A percentile compares a stretch with the other conserved stretches of the same genome.
phyloP scores from a whole-genome alignment of 2,888 invertebrate species.

The Alcis repandata region DNA sequence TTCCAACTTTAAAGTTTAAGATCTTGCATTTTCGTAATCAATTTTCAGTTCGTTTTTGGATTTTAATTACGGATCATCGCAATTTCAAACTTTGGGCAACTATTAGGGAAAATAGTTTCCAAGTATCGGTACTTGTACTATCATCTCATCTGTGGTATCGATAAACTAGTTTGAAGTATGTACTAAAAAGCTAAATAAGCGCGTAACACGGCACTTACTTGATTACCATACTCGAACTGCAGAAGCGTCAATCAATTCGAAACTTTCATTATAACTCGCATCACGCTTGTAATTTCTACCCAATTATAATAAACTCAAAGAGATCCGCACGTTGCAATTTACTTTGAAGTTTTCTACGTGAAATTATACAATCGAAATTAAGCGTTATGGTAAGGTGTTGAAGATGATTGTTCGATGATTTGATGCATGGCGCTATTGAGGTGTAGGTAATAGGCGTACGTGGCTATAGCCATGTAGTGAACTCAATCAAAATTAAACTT shows the following conservation, averaged over 20 bases:
- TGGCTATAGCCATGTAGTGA: no score
- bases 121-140: not conserved
- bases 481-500: constrained; percentile 10
- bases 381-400: not conserved
- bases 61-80: no score
- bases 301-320: constrained; percentile 54
- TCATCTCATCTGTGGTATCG: not conserved
- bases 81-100: no score
- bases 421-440: not conserved
- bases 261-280: constrained; percentile 37
- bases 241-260: constrained; percentile 31
- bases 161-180: not conserved
- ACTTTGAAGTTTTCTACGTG: constrained; percentile 4
- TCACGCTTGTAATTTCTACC: constrained; percentile 51
- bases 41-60: no score
- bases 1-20: no score
- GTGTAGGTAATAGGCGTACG: no score
- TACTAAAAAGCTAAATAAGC: not conserved
- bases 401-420: constrained; percentile 2
- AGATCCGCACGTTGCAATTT: constrained; percentile 35
- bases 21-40: no score
- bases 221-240: constrained; percentile 25
- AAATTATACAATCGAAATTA: constrained; percentile 4
- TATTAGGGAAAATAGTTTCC: not conserved
- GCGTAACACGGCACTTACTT: constrained; percentile 23